Evolutionary conservation across 2,888 invertebrate species (phyloP), one percentile per base, ranked within the genome.

Genomic region (Apamea monoglypha): DNA sequence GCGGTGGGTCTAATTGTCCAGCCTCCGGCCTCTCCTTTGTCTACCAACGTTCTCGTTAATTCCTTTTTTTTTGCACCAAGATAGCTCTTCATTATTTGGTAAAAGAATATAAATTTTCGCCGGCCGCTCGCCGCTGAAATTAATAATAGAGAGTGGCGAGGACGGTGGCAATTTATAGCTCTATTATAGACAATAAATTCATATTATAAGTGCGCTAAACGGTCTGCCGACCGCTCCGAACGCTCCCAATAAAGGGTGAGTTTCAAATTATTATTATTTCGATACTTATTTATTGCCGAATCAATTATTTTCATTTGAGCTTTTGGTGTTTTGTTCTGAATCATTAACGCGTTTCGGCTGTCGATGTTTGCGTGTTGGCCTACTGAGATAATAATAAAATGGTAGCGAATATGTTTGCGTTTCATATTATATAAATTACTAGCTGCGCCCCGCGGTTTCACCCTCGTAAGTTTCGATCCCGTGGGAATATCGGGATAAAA

Each of bases 151-250:
- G 90, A 89, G 81, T 84, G 90, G 76, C 82, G 90, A 83, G 87
- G 82, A 87, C 90, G 87, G 80, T 76, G 86, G 89, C 91, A 91
- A 95, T 95, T 95, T 95, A 94, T 94, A 82, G 92, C 91, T 92
- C 92, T 92, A 94, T 94, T 94, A 95, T 90, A 91, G 86, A 90
- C 93, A 88, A 93, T 94, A 93, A 94, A 94, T 94, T 93, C 90
- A 91, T 92, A 93, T 93, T 91, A 92, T 92, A 92, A 93, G 92
- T 91, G 90, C 74, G 86, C 83, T 91, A 90, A 92, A 91, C 85
- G 88, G 72, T 69, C 88, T 71, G 81, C 76, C 81, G 79, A 80
- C 80, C 84, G 85, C 59, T 75, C 70, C 25, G 74, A 80, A 67
- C 75, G 78, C 78, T 78, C 50, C 76, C 66, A 76, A 84, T 90